These are phyloP conservation scores for Charaxes varanes DNA, from an alignment of 1,140 invertebrate genomes.

Conservation along the genomic window DNA sequence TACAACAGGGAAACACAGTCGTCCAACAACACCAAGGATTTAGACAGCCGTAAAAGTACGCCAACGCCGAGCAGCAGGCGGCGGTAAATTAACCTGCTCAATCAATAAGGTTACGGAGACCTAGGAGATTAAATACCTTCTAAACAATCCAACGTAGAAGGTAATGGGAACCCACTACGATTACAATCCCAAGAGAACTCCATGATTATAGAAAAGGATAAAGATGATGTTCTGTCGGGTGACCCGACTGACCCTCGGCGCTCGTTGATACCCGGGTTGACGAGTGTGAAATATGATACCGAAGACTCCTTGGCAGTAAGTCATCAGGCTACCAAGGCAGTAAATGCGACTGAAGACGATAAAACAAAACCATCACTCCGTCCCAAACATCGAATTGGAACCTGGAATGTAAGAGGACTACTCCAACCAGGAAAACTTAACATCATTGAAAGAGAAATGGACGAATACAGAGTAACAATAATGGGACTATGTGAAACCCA, in stretches of 20 bases:
- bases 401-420: slow-evolving; percentile 15
- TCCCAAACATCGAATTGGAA: slow-evolving; percentile 9
- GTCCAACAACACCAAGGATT: too few relatives aligned
- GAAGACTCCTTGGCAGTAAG: slow-evolving; percentile 12
- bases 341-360: too few relatives aligned
- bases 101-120: too few relatives aligned
- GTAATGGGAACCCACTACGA: too few relatives aligned
- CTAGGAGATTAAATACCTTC: too few relatives aligned
- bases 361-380: too few relatives aligned
- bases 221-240: slow-evolving; percentile 9
- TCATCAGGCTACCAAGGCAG: slow-evolving; percentile 13
- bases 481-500: slow-evolving; percentile 13
- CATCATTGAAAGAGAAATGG: slow-evolving; percentile 15
- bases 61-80: too few relatives aligned
- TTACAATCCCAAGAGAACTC: too few relatives aligned
- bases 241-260: slow-evolving; percentile 19
- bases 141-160: too few relatives aligned
- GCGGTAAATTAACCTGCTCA: too few relatives aligned
- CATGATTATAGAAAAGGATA: not conserved
- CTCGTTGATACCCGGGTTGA: slow-evolving; percentile 17
- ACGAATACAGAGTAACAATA: not conserved
- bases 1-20: too few relatives aligned
- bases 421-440: slow-evolving; percentile 8
- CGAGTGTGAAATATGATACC: slow-evolving; percentile 19
- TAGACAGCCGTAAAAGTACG: too few relatives aligned